Percentiles rank a stretch among this genome's conserved stretches.
Conservation (phyloP, 2,113 vertebrate species). For the Paramisgurnus dabryanus region DNA sequence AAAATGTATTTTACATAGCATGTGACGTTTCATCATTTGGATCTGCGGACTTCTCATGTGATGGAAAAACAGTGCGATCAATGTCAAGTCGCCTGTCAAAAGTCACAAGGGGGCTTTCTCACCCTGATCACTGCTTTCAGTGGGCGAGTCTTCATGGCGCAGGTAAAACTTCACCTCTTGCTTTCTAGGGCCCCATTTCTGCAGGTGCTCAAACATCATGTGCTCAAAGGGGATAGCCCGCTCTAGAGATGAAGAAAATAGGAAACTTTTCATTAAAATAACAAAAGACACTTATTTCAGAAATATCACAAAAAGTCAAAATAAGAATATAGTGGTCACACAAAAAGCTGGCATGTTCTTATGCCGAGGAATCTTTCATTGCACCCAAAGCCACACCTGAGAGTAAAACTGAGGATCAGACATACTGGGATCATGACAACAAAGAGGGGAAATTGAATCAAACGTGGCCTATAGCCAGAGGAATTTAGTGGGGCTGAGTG, state of each 20-base stretch:
- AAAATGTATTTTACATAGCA: no score
- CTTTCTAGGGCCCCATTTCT: conserved; percentile 96
- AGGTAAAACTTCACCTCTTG: conserved; percentile 98
- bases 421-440: conserved; percentile 9
- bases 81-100: background rate
- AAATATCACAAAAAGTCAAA: background rate
- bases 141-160: conserved; percentile 91
- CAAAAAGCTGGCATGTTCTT: background rate
- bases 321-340: background rate
- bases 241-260: conserved; percentile 69
- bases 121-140: conserved; percentile 91
- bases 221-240: conserved; percentile 93
- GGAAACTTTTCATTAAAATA: background rate
- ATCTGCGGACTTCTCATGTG: conserved; percentile 5
- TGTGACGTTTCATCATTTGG: no score
- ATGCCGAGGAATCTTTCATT: background rate
- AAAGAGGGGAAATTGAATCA: conserved; percentile 32
- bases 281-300: background rate
- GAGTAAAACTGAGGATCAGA: conserved; percentile 9
- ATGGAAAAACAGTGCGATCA: conserved; percentile 11
- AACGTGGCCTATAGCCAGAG: conserved; percentile 40
- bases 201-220: conserved; percentile 98
- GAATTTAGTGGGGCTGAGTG: conserved; percentile 19
- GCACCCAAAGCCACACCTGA: conserved; percentile 8
- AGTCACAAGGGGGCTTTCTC: conserved; percentile 23